Base-by-base conservation (phyloP, 2,888 invertebrate genomes). In the Ophioninae sp. region DNA sequence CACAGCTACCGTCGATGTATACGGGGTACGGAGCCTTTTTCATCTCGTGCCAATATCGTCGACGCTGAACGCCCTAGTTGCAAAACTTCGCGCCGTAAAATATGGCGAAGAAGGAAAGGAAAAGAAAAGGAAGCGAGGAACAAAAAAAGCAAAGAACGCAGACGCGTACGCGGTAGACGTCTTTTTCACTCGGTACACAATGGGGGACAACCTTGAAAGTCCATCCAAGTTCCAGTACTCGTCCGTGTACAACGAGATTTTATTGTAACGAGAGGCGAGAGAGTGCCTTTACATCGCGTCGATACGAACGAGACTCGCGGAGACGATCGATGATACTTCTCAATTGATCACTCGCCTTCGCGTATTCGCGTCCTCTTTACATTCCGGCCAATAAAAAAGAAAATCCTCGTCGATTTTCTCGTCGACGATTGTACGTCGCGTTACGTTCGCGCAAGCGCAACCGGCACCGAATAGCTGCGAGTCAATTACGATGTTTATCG, bases 121-220 rank as follows among this genome's bases (percentile, higher is more conserved):
- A 30, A 30, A 30, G 30, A 30, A 30, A 30, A 30, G 30, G 30
- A 30, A 30, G 30, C 30, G 30, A 20, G 20, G 41, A 69, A 37
- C 37, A 39, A 62, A 61, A 67, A 67, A 59, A 67, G 59, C 62
- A 75, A 83, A 68, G 17, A 37, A 50, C 13, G 20, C 30, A 72
- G 50, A 65, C 61, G 13, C 10, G 56, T 37, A 72, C 37, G 21
- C 57, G 72, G 72, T 50, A 65, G 75, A 70, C 77, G 41, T 30
- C 62, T 73, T 72, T 73, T 72, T 67, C 64, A n/a, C 37, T 39
- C 57, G 13, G 23, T 79, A 67, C 39, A 67, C 57, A 70, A 64
- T 68, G 64, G 67, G 57, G n/a, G 30, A 41, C 67, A 81, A 79
- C 84, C 84, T 84, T 84, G 84, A 79, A 81, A 76, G 81, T 84